A percentile compares a stretch with the other conserved stretches of the same genome.
phyloP scores from a whole-genome alignment of 1,140 invertebrate genomes.

The Drosophila bipectinata region DNA sequence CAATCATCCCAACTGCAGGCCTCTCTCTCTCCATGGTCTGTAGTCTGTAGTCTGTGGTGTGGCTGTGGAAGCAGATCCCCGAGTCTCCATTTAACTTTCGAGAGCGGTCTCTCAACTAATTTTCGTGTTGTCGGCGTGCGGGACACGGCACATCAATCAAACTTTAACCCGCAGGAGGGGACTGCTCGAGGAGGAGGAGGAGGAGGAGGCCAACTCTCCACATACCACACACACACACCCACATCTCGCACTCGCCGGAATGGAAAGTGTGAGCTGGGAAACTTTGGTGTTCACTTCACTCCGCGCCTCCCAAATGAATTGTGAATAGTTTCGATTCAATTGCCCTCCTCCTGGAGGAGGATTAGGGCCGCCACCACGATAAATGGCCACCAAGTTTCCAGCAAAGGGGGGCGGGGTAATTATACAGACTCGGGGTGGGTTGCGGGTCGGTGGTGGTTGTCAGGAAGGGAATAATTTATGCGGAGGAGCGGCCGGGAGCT shows the following conservation, averaged over 20 bases:
- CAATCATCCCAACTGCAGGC: conserved; percentile 54
- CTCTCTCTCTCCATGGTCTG: too few species aligned
- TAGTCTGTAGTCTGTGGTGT: too few species aligned
- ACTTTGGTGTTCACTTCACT: too few species aligned
- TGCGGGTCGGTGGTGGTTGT: not conserved
- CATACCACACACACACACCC: too few species aligned
- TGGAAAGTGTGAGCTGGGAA: too few species aligned
- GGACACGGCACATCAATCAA: conserved; percentile 72
- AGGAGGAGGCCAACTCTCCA: too few species aligned
- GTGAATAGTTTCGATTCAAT: not conserved
- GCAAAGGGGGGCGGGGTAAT: conserved; percentile 33
- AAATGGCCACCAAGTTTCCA: conserved; percentile 43
- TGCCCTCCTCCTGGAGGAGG: not conserved
- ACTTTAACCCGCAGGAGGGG: conserved; percentile 33
- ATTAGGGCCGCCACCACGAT: conserved; percentile 7
- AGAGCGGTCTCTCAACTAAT: conserved; percentile 64
- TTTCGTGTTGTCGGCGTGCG: conserved; percentile 72
- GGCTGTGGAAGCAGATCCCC: not conserved
- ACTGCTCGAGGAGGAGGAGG: too few species aligned
- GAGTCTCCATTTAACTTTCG: conserved; percentile 34
- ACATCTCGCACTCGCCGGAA: too few species aligned
- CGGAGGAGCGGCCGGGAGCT: conserved; percentile 10
- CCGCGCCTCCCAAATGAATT: too few species aligned
- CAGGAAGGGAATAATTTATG: conserved; percentile 39
- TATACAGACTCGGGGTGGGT: conserved; percentile 39